A percentile compares a stretch with the other conserved stretches of the same genome.
These are phyloP conservation scores for Vombatus ursinus DNA, from an alignment of 2,113 vertebrate species.

Conservation along the genomic window DNA sequence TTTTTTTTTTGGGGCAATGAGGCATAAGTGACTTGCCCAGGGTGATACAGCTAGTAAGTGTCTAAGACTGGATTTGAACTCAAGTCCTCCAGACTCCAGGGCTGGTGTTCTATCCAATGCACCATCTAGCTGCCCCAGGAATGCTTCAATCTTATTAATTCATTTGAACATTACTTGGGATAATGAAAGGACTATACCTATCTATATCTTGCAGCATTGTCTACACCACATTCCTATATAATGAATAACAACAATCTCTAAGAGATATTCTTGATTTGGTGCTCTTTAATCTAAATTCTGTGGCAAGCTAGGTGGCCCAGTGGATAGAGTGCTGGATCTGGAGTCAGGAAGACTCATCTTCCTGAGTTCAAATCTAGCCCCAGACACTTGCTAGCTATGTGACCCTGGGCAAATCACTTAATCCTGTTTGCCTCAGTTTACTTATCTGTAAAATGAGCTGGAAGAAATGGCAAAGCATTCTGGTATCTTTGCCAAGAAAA, in stretches of 20 bases:
- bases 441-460: neutral
- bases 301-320: neutral
- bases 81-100: too few relatives aligned
- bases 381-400: neutral
- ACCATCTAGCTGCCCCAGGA: too few relatives aligned
- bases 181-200: neutral
- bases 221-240: neutral
- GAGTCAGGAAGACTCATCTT: too few relatives aligned
- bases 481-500: too few relatives aligned
- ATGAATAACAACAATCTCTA: neutral
- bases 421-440: neutral
- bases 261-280: neutral
- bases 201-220: neutral
- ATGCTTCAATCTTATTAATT: neutral
- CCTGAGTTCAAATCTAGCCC: neutral
- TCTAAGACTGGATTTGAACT: too few relatives aligned
- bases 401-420: neutral
- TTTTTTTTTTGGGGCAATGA: too few relatives aligned
- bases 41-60: too few relatives aligned
- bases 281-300: constrained; percentile 23
- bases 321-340: neutral
- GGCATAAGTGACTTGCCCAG: too few relatives aligned
- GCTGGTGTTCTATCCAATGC: too few relatives aligned
- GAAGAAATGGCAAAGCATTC: neutral
- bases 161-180: neutral